A percentile compares a stretch with the other conserved stretches of the same genome.
Evolutionary conservation across 2,888 invertebrate species (phyloP).

Genomic region (Amorpha juglandis): DNA sequence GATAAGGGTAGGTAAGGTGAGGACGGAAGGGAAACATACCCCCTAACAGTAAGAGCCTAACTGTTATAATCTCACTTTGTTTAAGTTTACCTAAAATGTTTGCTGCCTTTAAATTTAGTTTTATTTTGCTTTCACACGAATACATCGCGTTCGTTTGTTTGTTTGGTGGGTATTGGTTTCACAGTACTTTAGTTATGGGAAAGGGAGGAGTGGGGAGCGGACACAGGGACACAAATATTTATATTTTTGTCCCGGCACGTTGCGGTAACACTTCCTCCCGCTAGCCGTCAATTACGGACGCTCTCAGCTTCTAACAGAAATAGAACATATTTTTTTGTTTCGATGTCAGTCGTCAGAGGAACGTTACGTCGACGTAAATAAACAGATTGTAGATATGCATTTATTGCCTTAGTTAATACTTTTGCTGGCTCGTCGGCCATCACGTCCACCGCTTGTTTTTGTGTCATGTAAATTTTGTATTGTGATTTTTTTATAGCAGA

Average conservation of each 20-base stretch:
- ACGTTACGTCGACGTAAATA: constrained; percentile 23
- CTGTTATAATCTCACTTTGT: too few relatives aligned
- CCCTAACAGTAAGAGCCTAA: too few relatives aligned
- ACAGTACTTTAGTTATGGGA: not conserved
- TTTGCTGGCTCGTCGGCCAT: not conserved
- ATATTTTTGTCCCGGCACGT: constrained; percentile 51
- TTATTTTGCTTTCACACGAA: not conserved
- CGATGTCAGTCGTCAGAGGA: constrained; percentile 28
- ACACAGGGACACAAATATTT: constrained; percentile 48
- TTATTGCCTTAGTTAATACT: constrained; percentile 29
- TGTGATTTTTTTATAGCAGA: constrained; percentile 3
- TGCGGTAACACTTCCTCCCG: constrained; percentile 45
- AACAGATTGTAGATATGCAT: constrained; percentile 32
- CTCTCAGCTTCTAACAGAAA: constrained; percentile 41
- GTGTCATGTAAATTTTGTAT: not conserved
- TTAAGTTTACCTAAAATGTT: too few relatives aligned
- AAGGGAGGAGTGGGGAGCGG: constrained; percentile 27
- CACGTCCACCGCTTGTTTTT: constrained; percentile 2
- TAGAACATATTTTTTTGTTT: constrained; percentile 48
- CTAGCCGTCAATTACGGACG: constrained; percentile 46
- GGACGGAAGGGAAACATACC: too few relatives aligned
- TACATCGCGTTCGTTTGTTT: not conserved
- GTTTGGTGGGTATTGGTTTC: not conserved
- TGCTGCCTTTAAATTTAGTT: not conserved
- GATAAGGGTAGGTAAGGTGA: too few relatives aligned